A percentile compares a stretch with the other conserved stretches of the same genome.
Evolutionary conservation across 2,113 vertebrate genomes (phyloP).

Genomic region (Maylandia zebra): DNA sequence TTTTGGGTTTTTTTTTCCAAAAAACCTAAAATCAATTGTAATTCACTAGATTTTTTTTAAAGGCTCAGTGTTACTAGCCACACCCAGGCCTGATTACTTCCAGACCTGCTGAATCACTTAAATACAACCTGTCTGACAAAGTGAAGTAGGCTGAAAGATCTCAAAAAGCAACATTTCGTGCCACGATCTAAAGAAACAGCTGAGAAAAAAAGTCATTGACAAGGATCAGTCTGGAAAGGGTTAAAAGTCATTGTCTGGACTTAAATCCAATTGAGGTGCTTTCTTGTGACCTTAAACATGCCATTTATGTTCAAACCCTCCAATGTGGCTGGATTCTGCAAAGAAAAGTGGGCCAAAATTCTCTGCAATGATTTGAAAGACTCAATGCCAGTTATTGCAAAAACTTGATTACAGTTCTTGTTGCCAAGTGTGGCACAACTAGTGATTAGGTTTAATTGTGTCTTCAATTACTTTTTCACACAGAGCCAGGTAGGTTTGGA

Average conservation of each 20-base stretch:
- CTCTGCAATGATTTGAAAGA: neutral
- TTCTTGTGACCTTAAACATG: neutral
- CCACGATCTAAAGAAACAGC: neutral
- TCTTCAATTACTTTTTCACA: neutral
- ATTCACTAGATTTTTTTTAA: neutral
- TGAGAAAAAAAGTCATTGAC: neutral
- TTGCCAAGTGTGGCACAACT: neutral
- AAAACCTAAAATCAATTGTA: neutral
- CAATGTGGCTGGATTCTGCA: neutral
- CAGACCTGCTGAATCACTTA: neutral
- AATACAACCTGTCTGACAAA: neutral
- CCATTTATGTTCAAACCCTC: neutral
- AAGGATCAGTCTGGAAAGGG: neutral
- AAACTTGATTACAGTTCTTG: neutral
- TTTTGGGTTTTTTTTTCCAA: accelerated
- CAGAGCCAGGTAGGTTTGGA: neutral
- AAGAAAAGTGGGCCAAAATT: neutral
- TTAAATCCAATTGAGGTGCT: neutral
- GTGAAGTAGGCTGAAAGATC: neutral
- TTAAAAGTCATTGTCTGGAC: neutral
- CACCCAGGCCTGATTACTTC: neutral
- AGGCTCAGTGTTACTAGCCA: neutral
- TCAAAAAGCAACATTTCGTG: neutral
- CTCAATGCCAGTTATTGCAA: neutral
- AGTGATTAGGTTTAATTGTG: neutral